Base-by-base conservation (phyloP, 2,888 invertebrate species). In the Tubulanus polymorphus region DNA sequence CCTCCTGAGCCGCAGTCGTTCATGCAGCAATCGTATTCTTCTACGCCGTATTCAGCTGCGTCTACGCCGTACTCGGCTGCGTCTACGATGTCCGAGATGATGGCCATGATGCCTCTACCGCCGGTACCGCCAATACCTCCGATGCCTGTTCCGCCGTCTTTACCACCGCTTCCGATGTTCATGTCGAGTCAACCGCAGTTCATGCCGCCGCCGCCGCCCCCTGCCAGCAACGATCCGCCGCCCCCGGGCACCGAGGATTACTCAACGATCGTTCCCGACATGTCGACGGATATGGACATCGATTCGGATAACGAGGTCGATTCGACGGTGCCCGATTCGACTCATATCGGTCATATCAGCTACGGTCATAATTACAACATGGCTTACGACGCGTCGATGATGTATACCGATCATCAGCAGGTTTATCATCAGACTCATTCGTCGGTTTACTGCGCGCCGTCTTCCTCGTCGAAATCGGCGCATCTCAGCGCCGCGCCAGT, bases 171-270 rank as follows among this genome's bases (percentile, higher is more conserved):
- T 3, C 41, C 41, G 23, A 18, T 15, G 20, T 23, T 23, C 18
- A 5, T 20, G 23, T 8, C 5, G 6, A 23, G 23, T 23, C 41
- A 41, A 41, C 41, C 35, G 10, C 18, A 41, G 18, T 41, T 41
- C 15, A 23, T 41, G 20, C 51, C 53, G 2, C 64, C 65, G 3
- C 58, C 53, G 20, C 54, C 57, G 25, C 55, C 61, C 29, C 56
- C 63, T n/a, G 63, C 61, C 1, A 59, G 58, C 68, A 67, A 25
- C 66, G 61, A 51, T 51, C 65, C 54, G 46, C 60, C 60, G 18
- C 61, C 56, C 41, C 60, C 57, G 26, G 64, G 50, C 37, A 59
- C 54, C 23, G 64, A 61, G 18, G 62, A 56, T 30, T 56, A 54
- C 18, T 52, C 52, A 18, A 50, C 32, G 32, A 53, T 41, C 3